Evolutionary conservation across 1,140 invertebrate species (phyloP), one percentile per base, ranked within the genome.

Genomic region (Ganaspis sp.): DNA sequence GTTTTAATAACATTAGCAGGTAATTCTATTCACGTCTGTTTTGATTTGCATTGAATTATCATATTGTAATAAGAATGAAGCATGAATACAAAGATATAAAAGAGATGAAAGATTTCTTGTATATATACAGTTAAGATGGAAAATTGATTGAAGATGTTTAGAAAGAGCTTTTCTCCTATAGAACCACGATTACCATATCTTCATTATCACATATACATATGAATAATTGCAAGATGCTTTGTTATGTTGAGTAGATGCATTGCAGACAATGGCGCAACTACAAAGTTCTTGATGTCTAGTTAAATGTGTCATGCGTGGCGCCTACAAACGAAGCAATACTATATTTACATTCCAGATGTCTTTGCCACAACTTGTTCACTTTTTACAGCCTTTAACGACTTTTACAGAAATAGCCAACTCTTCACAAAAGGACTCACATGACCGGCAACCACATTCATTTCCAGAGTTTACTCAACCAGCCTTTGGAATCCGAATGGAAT

Each of bases 281-380:
- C 58, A 29, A 64, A n/a, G 26, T 64, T 64, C 58, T 64, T 64
- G 58, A 34, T 64, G 58, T 64, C 58, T n/a, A 64, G 58, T 64
- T 64, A 64, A 64, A 64, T 64, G 58, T 64, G 26, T 64, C 58
- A 64, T 15, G 58, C 12, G 58, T 29, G 58, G 58, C 58, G 58
- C 58, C 58, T 64, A 64, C 58, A 29, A 29, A 4, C 26, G 26
- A 64, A 29, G n/a, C 45, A 17, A 64, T 64, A 64, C 23, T 64
- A 29, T 34, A 64, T 64, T 34, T 64, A 29, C 21, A 64, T 64
- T 64, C 26, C 58, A 64, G 23, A 64, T 34, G 58, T 11, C 58
- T 64, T 64, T n/a, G 23, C 11, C 58, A 64, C 54, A 64, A 29
- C 58, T 34, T 64, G 58, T 29, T 64, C 12, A 64, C 21, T 64